phyloP scores from a whole-genome alignment of 2,797 vertebrate genomes.

The Sciaenops ocellatus region DNA sequence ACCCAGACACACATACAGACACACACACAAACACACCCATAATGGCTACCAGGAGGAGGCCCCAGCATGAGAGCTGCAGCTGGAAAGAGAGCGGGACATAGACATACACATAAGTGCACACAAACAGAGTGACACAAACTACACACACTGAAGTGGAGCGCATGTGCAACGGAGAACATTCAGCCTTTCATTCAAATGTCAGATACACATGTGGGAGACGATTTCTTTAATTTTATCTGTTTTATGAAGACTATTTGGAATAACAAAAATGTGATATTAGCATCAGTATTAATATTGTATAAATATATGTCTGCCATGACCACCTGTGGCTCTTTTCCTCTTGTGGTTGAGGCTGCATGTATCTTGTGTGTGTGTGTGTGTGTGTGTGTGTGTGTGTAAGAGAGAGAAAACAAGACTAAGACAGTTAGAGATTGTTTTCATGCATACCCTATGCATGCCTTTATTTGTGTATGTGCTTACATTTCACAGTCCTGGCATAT shows the following conservation, averaged over 20 bases:
- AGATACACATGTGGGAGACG: slow-evolving; percentile 54
- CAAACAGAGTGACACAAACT: slow-evolving; percentile 47
- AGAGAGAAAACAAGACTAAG: not conserved
- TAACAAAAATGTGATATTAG: slow-evolving; percentile 31
- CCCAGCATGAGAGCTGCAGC: slow-evolving; percentile 83
- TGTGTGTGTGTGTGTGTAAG: not conserved
- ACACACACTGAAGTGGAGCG: slow-evolving; percentile 53
- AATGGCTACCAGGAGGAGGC: slow-evolving; percentile 89
- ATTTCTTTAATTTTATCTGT: slow-evolving; percentile 28
- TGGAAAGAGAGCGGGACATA: slow-evolving; percentile 72
- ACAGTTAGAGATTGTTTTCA: slow-evolving; percentile 28
- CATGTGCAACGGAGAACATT: slow-evolving; percentile 43
- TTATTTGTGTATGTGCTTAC: slow-evolving; percentile 41
- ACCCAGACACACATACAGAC: slow-evolving; percentile 92
- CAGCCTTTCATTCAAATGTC: slow-evolving; percentile 72
- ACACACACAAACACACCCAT: slow-evolving; percentile 80
- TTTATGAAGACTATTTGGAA: slow-evolving; percentile 23
- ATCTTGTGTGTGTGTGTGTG: slow-evolving; percentile 4
- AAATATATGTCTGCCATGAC: slow-evolving; percentile 52
- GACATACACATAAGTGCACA: slow-evolving; percentile 27
- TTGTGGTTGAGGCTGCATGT: not conserved
- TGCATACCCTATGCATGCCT: slow-evolving; percentile 29
- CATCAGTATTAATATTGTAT: slow-evolving; percentile 32
- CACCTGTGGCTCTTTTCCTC: slow-evolving; percentile 57
- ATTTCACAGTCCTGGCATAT: slow-evolving; percentile 53